Evolutionary conservation across 1,140 invertebrate species (phyloP), one percentile per base, ranked within the genome.

Genomic region (Heterodera carotae): DNA sequence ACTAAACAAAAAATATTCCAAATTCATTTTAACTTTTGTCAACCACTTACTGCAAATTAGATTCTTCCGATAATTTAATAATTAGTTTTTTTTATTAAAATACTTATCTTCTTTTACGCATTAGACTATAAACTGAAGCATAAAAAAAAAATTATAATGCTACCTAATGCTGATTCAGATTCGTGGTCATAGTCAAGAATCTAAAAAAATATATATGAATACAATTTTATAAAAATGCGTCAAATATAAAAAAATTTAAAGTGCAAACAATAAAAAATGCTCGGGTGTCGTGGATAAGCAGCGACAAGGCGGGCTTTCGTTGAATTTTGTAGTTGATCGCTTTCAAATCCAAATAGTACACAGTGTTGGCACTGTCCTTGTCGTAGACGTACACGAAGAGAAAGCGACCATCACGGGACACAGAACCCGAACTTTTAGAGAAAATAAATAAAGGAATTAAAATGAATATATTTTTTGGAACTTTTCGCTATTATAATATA

Each of bases 201-300:
- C 48, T n/a, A n/a, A n/a, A n/a, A n/a, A n/a, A n/a, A n/a, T n/a
- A n/a, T n/a, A n/a, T n/a, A n/a, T n/a, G n/a, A n/a, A n/a, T n/a
- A n/a, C n/a, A n/a, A n/a, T n/a, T n/a, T n/a, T n/a, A n/a, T n/a
- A n/a, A n/a, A n/a, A n/a, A n/a, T n/a, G n/a, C n/a, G n/a, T n/a
- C n/a, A n/a, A n/a, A n/a, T n/a, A n/a, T n/a, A n/a, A 39, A 39
- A 10, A 10, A 31, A 53, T 53, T 69, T 69, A 12, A 34, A 69
- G 36, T 69, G 34, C 22, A n/a, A 25, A 74, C 72, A 22, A 74
- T 34, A 34, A 74, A 74, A 56, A 74, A 74, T 12, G 72, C 72
- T 18, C 72, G 53, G 5, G 72, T 74, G 25, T 94, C 93, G 82
- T 93, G 92, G 36, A 98, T 90, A 75, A 88, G 88, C 59, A 80